Evolutionary conservation across 1,140 invertebrate species (phyloP).

Genomic region (Pollicipes pollicipes): DNA sequence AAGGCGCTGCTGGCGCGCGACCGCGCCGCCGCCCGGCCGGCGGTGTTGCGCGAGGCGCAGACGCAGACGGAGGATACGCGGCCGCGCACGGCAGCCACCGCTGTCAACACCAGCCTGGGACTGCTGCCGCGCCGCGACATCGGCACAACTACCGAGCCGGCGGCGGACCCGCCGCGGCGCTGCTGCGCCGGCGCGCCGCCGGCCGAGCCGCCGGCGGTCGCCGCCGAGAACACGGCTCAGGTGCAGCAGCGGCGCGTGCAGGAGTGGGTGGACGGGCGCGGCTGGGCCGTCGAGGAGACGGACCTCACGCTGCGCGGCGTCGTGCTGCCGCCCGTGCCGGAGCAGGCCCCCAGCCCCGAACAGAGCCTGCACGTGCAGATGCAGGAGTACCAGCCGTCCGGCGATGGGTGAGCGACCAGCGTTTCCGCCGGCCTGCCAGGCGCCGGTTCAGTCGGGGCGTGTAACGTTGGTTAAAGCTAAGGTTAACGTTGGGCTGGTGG

Average conservation of each 20-base stretch:
- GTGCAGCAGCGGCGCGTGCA: neutral
- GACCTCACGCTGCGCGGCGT: slow-evolving; percentile 9
- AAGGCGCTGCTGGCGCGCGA: neutral
- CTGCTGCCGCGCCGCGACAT: neutral
- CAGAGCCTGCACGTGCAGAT: slow-evolving; percentile 8
- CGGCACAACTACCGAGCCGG: neutral
- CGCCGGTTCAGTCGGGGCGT: no score
- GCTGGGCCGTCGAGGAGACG: slow-evolving; percentile 2
- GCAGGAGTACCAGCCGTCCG: slow-evolving; percentile 3
- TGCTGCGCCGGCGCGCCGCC: no score
- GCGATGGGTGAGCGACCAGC: neutral
- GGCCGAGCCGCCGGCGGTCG: no score
- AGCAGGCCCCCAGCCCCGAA: slow-evolving; percentile 5
- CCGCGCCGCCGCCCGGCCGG: no score
- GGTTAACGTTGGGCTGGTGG: no score
- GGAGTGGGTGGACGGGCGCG: neutral
- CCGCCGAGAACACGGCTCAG: neutral
- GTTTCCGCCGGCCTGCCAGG: no score
- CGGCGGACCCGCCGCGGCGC: no score
- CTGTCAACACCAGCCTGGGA: neutral
- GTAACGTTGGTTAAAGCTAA: no score
- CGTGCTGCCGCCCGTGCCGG: slow-evolving; percentile 8
- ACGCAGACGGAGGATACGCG: neutral
- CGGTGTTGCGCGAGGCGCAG: neutral
- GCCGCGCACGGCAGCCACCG: neutral